phyloP scores from a whole-genome alignment of 2,888 invertebrate species.

The Protodeltote pygarga region DNA sequence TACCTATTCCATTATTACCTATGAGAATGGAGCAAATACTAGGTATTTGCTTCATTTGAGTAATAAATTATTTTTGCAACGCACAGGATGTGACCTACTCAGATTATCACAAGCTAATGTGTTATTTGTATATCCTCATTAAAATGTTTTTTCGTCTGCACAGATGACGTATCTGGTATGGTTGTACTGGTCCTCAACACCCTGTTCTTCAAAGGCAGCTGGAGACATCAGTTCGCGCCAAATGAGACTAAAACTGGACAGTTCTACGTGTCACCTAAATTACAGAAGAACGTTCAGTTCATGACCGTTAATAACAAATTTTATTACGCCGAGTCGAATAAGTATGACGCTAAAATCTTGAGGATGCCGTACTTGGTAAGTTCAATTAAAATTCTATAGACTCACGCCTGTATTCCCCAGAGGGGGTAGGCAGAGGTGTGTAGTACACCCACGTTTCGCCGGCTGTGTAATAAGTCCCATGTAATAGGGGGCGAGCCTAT shows the following conservation, averaged over 20 bases:
- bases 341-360: slow-evolving; percentile 90
- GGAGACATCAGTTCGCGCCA: slow-evolving; percentile 90
- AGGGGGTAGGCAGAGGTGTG: too few species aligned
- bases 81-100: too few species aligned
- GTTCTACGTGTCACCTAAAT: slow-evolving; percentile 87
- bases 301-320: slow-evolving; percentile 91
- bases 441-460: too few species aligned
- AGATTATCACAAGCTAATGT: too few species aligned
- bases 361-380: slow-evolving; percentile 91
- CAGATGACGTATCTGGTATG: slow-evolving; percentile 87
- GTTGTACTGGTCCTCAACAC: slow-evolving; percentile 91
- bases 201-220: slow-evolving; percentile 93
- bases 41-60: too few species aligned
- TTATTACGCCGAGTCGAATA: slow-evolving; percentile 88
- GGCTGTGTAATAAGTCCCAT: too few species aligned
- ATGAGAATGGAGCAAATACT: too few species aligned
- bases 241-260: slow-evolving; percentile 85
- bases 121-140: neutral
- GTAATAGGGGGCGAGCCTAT: too few species aligned
- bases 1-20: too few species aligned
- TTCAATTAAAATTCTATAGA: too few species aligned
- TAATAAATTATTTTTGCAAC: too few species aligned
- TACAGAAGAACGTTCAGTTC: slow-evolving; percentile 83
- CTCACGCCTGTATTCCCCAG: too few species aligned
- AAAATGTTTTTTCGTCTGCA: slow-evolving; percentile 24